These are phyloP conservation scores for Melieria crassipennis DNA, from an alignment of 2,888 invertebrate genomes.

Conservation along the genomic window DNA sequence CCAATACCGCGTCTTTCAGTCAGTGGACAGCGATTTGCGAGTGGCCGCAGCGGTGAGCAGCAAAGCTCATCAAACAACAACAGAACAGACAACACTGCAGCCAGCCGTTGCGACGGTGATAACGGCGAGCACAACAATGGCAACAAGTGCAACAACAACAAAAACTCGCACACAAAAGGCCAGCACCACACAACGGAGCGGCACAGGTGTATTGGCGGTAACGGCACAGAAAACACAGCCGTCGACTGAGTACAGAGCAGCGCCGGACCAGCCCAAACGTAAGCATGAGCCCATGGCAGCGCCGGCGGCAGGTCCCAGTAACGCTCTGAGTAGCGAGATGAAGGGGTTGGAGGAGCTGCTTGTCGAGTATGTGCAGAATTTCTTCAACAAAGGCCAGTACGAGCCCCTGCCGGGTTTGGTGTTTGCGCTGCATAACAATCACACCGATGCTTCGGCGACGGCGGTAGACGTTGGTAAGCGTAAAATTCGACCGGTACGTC, in stretches of 20 bases:
- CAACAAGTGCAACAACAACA: not conserved
- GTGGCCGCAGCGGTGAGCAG: too few relatives aligned
- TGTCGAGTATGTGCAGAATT: slow-evolving; percentile 55
- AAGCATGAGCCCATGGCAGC: too few relatives aligned
- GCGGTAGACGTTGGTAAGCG: slow-evolving; percentile 69
- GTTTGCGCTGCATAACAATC: slow-evolving; percentile 52
- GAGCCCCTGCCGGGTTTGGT: slow-evolving; percentile 55
- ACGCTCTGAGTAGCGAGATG: slow-evolving; percentile 42
- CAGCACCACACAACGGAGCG: too few relatives aligned
- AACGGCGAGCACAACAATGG: not conserved
- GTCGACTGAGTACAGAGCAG: too few relatives aligned
- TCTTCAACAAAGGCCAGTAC: slow-evolving; percentile 55
- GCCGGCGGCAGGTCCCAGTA: not conserved
- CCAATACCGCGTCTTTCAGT: slow-evolving; percentile 60
- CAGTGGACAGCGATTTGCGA: too few relatives aligned
- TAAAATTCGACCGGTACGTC: slow-evolving; percentile 51
- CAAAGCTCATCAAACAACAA: too few relatives aligned
- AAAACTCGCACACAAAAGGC: not conserved
- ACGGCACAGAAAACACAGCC: too few relatives aligned
- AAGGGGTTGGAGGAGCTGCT: slow-evolving; percentile 55
- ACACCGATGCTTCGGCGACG: slow-evolving; percentile 43
- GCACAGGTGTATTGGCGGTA: too few relatives aligned
- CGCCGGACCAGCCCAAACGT: too few relatives aligned
- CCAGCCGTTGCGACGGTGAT: not conserved
- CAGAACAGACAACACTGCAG: not conserved